phyloP scores from a whole-genome alignment of 2,888 invertebrate species.

The Crossocerus cetratus region DNA sequence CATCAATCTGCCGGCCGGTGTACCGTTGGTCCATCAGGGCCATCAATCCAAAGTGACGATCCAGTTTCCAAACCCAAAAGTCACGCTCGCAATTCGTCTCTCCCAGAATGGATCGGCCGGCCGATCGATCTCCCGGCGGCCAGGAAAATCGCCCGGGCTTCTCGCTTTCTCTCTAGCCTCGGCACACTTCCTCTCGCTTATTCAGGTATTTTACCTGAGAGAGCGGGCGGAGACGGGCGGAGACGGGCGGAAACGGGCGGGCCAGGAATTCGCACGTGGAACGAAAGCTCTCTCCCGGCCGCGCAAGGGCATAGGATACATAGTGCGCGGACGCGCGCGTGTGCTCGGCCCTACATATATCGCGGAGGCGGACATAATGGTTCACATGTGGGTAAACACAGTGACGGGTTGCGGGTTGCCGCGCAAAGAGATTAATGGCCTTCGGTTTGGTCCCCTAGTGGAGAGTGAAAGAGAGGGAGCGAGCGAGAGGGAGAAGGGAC shows the following conservation, averaged over 20 bases:
- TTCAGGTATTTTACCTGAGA: slow-evolving; percentile 44
- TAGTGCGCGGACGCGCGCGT: slow-evolving; percentile 13
- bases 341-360: slow-evolving; percentile 71
- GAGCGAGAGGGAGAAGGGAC: slow-evolving; percentile 12
- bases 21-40: neutral
- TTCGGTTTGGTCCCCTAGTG: slow-evolving; percentile 68
- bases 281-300: neutral
- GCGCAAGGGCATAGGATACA: neutral
- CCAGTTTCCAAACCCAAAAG: slow-evolving; percentile 2
- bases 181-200: slow-evolving; percentile 35
- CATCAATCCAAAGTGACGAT: slow-evolving; percentile 1
- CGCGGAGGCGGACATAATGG: slow-evolving; percentile 76
- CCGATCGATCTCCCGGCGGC: neutral
- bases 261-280: slow-evolving; percentile 49
- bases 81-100: slow-evolving; percentile 2
- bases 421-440: slow-evolving; percentile 76
- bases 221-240: slow-evolving; percentile 41
- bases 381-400: slow-evolving; percentile 77
- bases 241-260: slow-evolving; percentile 45
- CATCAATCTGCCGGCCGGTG: neutral
- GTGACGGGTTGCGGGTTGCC: slow-evolving; percentile 76
- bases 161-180: neutral
- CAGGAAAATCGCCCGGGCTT: slow-evolving; percentile 1
- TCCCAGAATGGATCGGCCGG: neutral
- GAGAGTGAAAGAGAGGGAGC: slow-evolving; percentile 17